phyloP scores from a whole-genome alignment of 2,797 vertebrate species.

The Spatula versicolor region DNA sequence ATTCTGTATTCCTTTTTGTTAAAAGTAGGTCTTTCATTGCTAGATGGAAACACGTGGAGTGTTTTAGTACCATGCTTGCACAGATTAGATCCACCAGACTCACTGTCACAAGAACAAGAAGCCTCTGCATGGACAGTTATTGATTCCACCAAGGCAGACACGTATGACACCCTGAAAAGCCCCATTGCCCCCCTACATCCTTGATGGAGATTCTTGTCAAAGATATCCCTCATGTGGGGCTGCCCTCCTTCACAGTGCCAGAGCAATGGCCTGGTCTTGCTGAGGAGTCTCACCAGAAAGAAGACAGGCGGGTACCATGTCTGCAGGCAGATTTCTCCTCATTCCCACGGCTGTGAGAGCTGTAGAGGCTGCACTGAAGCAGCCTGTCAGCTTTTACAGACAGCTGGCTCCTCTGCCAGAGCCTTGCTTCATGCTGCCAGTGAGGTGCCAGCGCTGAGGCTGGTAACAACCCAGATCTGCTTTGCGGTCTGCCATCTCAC shows the following conservation, averaged over 20 bases:
- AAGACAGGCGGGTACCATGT: not conserved
- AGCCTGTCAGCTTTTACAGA: not conserved
- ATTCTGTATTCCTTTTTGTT: not conserved
- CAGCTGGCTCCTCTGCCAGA: not conserved
- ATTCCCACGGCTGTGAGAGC: not conserved
- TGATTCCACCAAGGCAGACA: not conserved
- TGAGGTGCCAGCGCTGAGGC: not conserved
- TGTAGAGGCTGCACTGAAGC: not conserved
- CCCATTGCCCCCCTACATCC: not conserved
- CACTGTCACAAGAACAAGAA: not conserved
- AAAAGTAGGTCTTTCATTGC: not conserved
- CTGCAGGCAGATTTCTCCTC: not conserved
- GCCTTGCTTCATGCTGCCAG: not conserved
- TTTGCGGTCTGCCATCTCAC: rapidly evolving
- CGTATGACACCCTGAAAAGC: not conserved
- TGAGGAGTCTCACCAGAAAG: not conserved
- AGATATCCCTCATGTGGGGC: rapidly evolving
- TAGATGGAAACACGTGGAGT: not conserved
- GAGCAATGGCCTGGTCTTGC: not conserved
- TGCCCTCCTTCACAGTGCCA: rapidly evolving
- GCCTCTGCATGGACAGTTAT: not conserved
- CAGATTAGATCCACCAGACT: not conserved
- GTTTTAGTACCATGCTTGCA: not conserved
- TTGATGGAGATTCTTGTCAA: not conserved
- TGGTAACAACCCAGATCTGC: not conserved